Evolutionary conservation across 2,797 vertebrate species (phyloP), one percentile per base, ranked within the genome.

Genomic region (Myiotriccus ornatus): DNA sequence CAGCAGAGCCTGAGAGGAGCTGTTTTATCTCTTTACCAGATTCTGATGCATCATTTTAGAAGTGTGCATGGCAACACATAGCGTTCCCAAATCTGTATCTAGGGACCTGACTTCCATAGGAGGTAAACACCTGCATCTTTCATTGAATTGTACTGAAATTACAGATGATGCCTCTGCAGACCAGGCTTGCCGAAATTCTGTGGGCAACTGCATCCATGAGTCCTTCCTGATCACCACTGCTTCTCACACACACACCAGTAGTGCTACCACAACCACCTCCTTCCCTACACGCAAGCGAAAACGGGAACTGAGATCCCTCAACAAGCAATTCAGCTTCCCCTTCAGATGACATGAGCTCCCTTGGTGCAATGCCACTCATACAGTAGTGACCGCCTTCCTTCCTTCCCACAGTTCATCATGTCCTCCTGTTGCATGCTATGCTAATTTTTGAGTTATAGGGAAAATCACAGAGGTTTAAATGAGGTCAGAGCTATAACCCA

Each of bases 261-360:
- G 37, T 14, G 19, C 43, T 71, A 67, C 69, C 57, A 46, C 47
- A 68, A 63, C 74, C 22, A 73, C 22, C 59, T 84, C 73, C 65
- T 88, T 93, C 70, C 44, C 20, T 82, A 53, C 34, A 52, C 37
- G 12, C 8, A 70, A 32, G 52, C 50, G 21, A 91, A 92, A 94
- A 67, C 39, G 63, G 85, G 85, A 95, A 92, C 59, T 64, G 55
- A 89, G 60, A 81, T 87, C 63, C 43, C 69, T 71, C 94, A 94
- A 94, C 68, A 90, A 88, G 87, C 59, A 95, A 78, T 88, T 85
- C 63, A 78, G 32, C 73, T 95, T 96, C 82, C 74, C 27, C 59
- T 92, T 89, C 59, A 86, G 62, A 91, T 86, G 73, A 91, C 39
- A 70, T 88, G 93, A 89, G 6, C 62, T 91, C 93, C 59, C 50